Evolutionary conservation across 2,888 invertebrate species (phyloP), one percentile per base, ranked within the genome.

Genomic region (Patella depressa): DNA sequence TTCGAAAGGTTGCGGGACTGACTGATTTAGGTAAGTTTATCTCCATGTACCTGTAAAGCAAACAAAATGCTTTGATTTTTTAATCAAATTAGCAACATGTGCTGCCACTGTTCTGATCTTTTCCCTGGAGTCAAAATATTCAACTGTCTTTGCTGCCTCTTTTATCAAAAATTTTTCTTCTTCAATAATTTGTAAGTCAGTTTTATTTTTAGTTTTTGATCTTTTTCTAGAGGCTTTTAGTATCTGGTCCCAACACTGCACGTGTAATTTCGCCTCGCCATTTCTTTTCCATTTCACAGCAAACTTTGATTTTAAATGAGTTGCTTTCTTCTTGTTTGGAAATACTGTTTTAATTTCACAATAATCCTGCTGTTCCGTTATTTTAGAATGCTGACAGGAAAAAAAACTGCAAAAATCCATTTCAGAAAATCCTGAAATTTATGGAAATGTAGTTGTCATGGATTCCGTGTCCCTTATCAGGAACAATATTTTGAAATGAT

Each of bases 31-130:
- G 45, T 45, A 45, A 45, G 0, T 45, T 45, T 9, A 45, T 45
- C 45, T 7, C 1, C 45, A 9, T 17, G 29, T 80, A 90, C 90
- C 89, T 81, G 89, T 90, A 78, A 90, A 90, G 11, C 84, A 86
- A 17, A 89, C 86, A 81, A 88, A 88, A 72, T 89, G 86, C 55
- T 83, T 79, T 15, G 89, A 79, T 2, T 77, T 72, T 73, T 83
- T 85, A 15, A 90, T 81, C 85, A 88, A 80, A 5, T 81, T 45
- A 7, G 87, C 86, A 29, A 88, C 85, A 71, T 81, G 78, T 59
- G 78, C 75, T 2, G 87, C 88, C 75, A 87, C 85, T 5, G 74
- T n/a, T 69, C 82, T 71, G 0, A 89, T 76, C 71, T 78, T 79
- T 45, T 84, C 83, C 9, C 71, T 15, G 3, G 85, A 84, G 78